A percentile compares a stretch with the other conserved stretches of the same genome.
These are phyloP conservation scores for Cinclus cinclus DNA, from an alignment of 2,113 vertebrate species.

Conservation along the genomic window DNA sequence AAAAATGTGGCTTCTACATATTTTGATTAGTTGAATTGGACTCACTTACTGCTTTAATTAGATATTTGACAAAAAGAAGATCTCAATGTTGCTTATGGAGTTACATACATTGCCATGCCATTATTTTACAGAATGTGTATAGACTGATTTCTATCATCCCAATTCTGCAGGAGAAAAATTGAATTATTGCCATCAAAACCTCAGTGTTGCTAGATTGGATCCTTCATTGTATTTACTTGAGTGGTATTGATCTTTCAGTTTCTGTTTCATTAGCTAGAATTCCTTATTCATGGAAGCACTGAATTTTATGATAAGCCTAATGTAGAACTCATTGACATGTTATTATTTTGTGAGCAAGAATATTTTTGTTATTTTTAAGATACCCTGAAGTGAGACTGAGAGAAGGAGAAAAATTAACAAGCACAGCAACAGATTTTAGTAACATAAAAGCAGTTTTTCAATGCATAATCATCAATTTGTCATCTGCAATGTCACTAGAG, in stretches of 20 bases:
- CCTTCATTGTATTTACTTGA: slow-evolving; percentile 38
- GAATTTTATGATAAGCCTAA: slow-evolving; percentile 33
- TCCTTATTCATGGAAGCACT: slow-evolving; percentile 14
- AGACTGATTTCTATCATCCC: not conserved
- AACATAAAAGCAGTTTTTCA: slow-evolving; percentile 56
- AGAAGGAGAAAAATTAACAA: not conserved
- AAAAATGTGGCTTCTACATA: not conserved
- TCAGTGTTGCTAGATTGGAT: not conserved
- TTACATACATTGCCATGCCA: not conserved
- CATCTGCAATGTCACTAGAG: slow-evolving; percentile 70
- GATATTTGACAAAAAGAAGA: not conserved
- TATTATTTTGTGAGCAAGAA: slow-evolving; percentile 27
- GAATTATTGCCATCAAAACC: slow-evolving; percentile 1
- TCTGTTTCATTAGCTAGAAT: slow-evolving; percentile 54
- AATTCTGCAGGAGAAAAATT: not conserved
- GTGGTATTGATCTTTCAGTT: slow-evolving; percentile 46
- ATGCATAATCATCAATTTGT: slow-evolving; percentile 67
- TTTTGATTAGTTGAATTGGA: not conserved
- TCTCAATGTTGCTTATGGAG: not conserved
- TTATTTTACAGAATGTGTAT: not conserved
- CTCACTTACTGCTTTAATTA: not conserved
- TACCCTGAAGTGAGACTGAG: not conserved
- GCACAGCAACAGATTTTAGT: slow-evolving; percentile 34
- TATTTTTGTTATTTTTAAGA: slow-evolving; percentile 51
- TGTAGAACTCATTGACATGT: slow-evolving; percentile 13